These are phyloP conservation scores for Heliothis peltigera DNA, from an alignment of 2,888 invertebrate species.

Conservation along the genomic window DNA sequence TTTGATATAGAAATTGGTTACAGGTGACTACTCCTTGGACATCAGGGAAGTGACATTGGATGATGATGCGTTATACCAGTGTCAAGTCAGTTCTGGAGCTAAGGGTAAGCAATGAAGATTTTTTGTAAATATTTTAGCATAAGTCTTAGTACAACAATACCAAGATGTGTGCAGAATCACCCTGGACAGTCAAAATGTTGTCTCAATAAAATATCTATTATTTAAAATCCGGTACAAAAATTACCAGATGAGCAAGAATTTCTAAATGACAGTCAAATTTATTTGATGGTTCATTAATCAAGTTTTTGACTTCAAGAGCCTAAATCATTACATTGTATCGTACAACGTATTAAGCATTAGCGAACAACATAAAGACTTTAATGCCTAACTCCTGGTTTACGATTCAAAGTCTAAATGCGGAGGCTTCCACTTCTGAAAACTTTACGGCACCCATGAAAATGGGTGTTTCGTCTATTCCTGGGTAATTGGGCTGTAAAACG, in stretches of 20 bases:
- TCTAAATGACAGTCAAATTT: no score
- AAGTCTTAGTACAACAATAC: no score
- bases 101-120: constrained; percentile 88
- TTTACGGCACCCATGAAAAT: constrained; percentile 47
- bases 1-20: constrained; percentile 45
- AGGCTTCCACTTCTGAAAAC: constrained; percentile 17
- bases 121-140: no score
- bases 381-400: constrained; percentile 51
- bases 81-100: constrained; percentile 97
- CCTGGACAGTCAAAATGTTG: no score
- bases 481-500: constrained; percentile 57
- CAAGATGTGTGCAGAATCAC: no score
- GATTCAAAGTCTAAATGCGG: constrained; percentile 45
- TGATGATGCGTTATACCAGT: constrained; percentile 98
- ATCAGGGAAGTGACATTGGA: constrained; percentile 96
- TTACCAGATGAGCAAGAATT: no score
- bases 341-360: constrained; percentile 38
- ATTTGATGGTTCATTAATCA: constrained; percentile 5
- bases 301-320: constrained; percentile 21
- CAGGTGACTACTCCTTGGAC: constrained; percentile 97
- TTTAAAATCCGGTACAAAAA: no score
- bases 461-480: constrained; percentile 46
- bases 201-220: no score
- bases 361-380: constrained; percentile 51
- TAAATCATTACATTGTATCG: constrained; percentile 40